phyloP scores from a whole-genome alignment of 1,140 invertebrate genomes.

The Pseudoatta argentina region DNA sequence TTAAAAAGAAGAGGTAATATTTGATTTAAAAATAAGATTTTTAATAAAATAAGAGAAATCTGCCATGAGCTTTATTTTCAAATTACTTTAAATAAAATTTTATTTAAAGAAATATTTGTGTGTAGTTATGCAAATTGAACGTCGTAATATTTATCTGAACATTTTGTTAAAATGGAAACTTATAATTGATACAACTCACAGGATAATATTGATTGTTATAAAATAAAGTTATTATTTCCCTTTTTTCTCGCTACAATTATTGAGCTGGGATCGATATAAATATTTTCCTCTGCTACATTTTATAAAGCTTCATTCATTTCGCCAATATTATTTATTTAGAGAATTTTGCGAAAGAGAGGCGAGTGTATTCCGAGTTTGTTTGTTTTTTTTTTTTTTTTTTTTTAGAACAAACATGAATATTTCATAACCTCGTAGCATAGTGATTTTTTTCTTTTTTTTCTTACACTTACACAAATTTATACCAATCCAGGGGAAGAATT shows the following conservation, averaged over 20 bases:
- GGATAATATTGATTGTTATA: conserved; percentile 45
- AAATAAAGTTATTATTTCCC: conserved; percentile 22
- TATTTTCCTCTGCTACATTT: conserved; percentile 40
- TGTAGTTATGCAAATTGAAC: neutral
- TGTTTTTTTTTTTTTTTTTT: neutral
- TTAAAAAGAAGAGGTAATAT: neutral
- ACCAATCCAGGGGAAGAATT: conserved; percentile 32
- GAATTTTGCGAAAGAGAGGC: conserved; percentile 63
- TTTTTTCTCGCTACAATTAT: neutral
- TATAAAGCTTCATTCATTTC: conserved; percentile 62
- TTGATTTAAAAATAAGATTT: neutral
- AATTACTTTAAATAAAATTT: neutral
- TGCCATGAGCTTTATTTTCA: neutral
- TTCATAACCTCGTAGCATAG: conserved; percentile 61
- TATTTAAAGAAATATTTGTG: conserved; percentile 1
- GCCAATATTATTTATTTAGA: conserved; percentile 71
- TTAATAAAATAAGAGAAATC: neutral
- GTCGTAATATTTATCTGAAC: conserved; percentile 1
- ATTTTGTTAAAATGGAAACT: conserved; percentile 25
- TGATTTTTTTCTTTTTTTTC: neutral
- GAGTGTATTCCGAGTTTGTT: neutral
- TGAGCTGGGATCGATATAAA: neutral
- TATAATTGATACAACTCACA: neutral
- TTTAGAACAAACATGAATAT: conserved; percentile 66
- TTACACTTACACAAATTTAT: neutral